These are phyloP conservation scores for Cirrhinus mrigala DNA, from an alignment of 2,797 vertebrate genomes.

Conservation along the genomic window DNA sequence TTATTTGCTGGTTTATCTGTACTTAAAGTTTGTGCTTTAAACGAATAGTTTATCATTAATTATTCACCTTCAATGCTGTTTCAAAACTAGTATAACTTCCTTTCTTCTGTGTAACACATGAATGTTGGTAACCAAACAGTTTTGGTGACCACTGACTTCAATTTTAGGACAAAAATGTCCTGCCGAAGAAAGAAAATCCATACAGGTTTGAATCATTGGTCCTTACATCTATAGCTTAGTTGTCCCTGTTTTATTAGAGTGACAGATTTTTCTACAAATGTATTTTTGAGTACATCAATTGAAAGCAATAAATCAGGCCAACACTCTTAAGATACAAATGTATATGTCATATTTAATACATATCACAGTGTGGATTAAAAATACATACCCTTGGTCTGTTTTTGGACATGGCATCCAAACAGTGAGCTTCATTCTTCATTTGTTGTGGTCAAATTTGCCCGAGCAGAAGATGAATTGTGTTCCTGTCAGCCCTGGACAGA, in stretches of 20 bases:
- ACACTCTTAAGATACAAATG: background rate
- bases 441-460: constrained; percentile 19
- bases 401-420: background rate
- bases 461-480: constrained; percentile 45
- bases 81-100: background rate
- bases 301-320: background rate
- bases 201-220: background rate
- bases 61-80: background rate
- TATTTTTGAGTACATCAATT: background rate
- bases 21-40: background rate
- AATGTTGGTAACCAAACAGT: too few relatives aligned
- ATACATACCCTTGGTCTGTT: background rate
- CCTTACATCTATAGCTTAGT: background rate
- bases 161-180: background rate
- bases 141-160: background rate
- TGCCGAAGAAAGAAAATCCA: background rate
- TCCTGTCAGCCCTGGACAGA: constrained; percentile 50
- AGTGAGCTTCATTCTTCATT: constrained; percentile 23
- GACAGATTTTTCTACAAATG: background rate
- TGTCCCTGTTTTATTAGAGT: background rate
- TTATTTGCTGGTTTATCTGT: background rate
- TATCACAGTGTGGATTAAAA: background rate
- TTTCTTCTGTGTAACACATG: background rate
- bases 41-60: background rate
- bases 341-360: background rate